Evolutionary conservation across 2,113 vertebrate species (phyloP), one percentile per base, ranked within the genome.

Genomic region (Epinephelus moara): DNA sequence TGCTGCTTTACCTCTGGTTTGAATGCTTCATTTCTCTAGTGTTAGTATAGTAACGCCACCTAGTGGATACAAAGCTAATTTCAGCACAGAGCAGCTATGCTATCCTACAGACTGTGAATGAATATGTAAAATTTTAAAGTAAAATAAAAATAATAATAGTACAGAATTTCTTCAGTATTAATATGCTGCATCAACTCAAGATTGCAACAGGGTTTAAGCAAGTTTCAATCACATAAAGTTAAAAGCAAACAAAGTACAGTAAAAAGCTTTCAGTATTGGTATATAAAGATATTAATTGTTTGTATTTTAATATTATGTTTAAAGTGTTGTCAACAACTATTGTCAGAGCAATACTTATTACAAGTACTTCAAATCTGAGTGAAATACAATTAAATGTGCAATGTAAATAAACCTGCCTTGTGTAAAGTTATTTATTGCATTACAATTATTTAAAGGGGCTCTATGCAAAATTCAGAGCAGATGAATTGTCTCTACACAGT

Each of bases 31-130:
- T 62, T 62, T 79, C 14, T 19, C 17, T 40, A 53, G 52, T 80
- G 30, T 37, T 73, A 70, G 56, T 47, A 10, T 50, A 70, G 7
- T 19, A 14, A 0, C 33, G 14, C 82, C 90, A 72, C 18, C 88
- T 84, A 70, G 84, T 86, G 91, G 86, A 76, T 18, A 9, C 3
- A 72, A 7, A 18, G 56, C 12, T 18, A 3, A 78, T 14, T 45
- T 21, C 64, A 78, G n/a, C n/a, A 49, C 1, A 53, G n/a, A 67
- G n/a, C 5, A 4, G 15, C 52, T 49, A 3, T 3, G 23, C 18
- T 42, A 23, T n/a, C 57, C 60, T 37, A 14, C 53, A 78, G 53
- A 23, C 33, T 21, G 5, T 21, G 19, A 53, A 53, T 42, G 10
- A 42, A 2, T 42, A 30, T 30, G 30, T 30, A 37, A 4, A 37